Evolutionary conservation across 30 jellyfish, hydroid and myxozoan genomes (phyloP).

Genomic region (Cassiopea andromeda): DNA sequence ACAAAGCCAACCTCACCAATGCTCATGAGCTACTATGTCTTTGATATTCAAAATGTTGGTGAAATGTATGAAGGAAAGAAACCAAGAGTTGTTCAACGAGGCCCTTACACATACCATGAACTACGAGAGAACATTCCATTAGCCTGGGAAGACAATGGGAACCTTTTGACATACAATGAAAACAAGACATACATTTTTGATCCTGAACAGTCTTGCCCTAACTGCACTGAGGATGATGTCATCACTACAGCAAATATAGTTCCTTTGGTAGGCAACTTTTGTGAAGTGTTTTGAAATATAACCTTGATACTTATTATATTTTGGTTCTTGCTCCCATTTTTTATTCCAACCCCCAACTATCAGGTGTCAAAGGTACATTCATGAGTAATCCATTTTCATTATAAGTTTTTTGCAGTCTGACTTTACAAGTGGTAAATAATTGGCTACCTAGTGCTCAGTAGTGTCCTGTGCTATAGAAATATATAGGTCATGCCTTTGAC

Average conservation of each 20-base stretch:
- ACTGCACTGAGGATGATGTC: conserved; percentile 85
- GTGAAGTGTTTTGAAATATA: background rate
- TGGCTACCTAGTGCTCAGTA: no score
- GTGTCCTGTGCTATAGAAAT: no score
- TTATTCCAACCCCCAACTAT: background rate
- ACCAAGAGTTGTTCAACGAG: conserved; percentile 82
- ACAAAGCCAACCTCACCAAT: conserved; percentile 90
- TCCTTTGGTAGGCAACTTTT: conserved; percentile 64
- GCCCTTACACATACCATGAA: conserved; percentile 91
- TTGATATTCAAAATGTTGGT: conserved; percentile 73
- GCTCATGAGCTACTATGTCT: conserved; percentile 84
- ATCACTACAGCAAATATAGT: conserved; percentile 82
- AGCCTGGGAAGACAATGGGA: conserved; percentile 71
- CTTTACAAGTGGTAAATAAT: no score
- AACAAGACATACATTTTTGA: conserved; percentile 84
- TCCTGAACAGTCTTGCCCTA: conserved; percentile 71
- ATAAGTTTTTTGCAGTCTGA: no score
- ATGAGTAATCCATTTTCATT: no score
- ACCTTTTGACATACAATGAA: conserved; percentile 76
- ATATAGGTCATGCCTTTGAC: no score
- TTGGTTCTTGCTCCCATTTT: background rate
- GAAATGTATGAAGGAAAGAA: conserved; percentile 53
- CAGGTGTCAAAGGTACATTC: no score
- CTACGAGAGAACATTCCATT: conserved; percentile 47
- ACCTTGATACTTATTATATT: no score